Evolutionary conservation across 2,797 vertebrate species (phyloP).

Genomic region (Sandelia bainsii): DNA sequence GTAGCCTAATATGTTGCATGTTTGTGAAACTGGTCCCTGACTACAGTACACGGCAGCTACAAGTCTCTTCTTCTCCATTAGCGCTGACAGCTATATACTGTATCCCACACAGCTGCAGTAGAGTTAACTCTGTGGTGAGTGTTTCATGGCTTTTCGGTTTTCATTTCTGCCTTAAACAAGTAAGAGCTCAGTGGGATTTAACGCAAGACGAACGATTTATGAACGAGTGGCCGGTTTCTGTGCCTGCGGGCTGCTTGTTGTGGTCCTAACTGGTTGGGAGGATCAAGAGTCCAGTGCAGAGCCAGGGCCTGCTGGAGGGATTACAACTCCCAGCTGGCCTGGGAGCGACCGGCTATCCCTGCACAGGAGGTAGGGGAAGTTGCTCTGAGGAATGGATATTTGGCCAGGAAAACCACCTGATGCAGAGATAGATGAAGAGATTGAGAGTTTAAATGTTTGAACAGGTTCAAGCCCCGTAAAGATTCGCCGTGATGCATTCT

Average conservation of each 20-base stretch:
- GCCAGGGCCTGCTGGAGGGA: constrained; percentile 55
- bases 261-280: background rate
- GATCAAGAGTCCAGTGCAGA: constrained; percentile 24
- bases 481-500: constrained; percentile 10
- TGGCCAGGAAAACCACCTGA: background rate
- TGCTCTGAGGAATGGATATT: background rate
- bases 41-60: background rate
- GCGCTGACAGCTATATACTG: background rate
- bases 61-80: constrained; percentile 3
- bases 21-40: background rate
- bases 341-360: constrained; percentile 30
- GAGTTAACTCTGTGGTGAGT: background rate
- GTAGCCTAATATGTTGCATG: too few relatives aligned
- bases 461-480: background rate
- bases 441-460: constrained; percentile 6
- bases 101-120: background rate
- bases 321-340: constrained; percentile 52
- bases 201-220: constrained; percentile 1
- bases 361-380: constrained; percentile 46
- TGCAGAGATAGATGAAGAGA: background rate
- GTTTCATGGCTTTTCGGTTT: background rate
- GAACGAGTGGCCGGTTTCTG: background rate
- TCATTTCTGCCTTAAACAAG: constrained; percentile 5
- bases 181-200: background rate
- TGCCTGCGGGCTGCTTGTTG: constrained; percentile 16